Percentiles rank a stretch among this genome's conserved stretches.
These are phyloP conservation scores for Rhabdomys dilectus DNA, from an alignment of 2,113 vertebrate species.

Conservation along the genomic window DNA sequence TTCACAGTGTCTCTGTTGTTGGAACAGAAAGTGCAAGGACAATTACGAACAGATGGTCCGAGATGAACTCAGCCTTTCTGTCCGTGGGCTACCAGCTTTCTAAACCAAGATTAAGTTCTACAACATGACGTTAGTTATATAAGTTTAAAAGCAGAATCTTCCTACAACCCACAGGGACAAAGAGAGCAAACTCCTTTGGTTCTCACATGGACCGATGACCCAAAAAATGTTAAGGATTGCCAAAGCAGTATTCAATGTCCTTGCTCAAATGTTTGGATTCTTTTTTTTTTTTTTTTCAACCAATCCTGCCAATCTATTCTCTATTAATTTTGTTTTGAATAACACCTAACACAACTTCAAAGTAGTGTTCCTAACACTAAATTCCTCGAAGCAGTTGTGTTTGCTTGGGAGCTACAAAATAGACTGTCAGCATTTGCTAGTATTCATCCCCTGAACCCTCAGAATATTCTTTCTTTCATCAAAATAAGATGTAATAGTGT, in stretches of 20 bases:
- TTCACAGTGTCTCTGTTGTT: not conserved
- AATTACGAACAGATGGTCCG: not conserved
- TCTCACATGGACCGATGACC: not conserved
- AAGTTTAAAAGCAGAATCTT: not conserved
- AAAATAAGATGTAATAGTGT: not conserved
- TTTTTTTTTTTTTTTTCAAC: not conserved
- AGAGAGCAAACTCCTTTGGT: not conserved
- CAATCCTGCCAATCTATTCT: constrained; percentile 7
- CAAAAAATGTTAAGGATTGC: not conserved
- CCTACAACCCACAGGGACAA: not conserved
- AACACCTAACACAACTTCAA: not conserved
- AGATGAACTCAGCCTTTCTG: constrained; percentile 16
- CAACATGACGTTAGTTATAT: not conserved
- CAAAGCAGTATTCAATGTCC: not conserved
- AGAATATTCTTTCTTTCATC: constrained; percentile 2
- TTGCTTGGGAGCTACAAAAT: not conserved
- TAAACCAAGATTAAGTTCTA: constrained; percentile 6
- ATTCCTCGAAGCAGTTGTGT: not conserved
- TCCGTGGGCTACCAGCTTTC: not conserved
- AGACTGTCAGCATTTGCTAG: not conserved
- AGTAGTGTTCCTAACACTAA: not conserved
- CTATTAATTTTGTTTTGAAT: not conserved
- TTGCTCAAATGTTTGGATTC: not conserved
- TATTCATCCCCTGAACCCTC: not conserved
- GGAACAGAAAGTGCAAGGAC: not conserved